Base-by-base conservation (phyloP, 2,797 vertebrate genomes). In the Gymnoscopelus microlampas region DNA sequence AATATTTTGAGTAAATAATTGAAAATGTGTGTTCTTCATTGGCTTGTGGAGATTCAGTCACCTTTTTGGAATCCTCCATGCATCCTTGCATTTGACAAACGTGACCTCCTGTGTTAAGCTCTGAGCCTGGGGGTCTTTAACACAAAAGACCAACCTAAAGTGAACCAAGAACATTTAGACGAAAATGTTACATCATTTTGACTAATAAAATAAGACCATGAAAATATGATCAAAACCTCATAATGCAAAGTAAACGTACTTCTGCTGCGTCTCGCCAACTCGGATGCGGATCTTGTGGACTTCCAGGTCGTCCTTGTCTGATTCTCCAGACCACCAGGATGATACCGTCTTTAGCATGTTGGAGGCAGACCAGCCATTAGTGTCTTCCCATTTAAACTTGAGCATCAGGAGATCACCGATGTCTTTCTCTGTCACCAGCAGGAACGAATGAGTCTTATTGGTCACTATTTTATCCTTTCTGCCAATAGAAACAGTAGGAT, bases 401-500 rank as follows among this genome's bases (percentile, higher is more conserved):
- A 95, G 54, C 91, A 92, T 92, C 79, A 94, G 58, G 73, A 94
- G 85, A 35, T 94, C 92, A 0, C 94, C 94, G 0, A 95, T 89
- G 19, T 94, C 88, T 54, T 85, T 88, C 78, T 95, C 93, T 0
- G 92, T 93, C 81, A 94, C 91, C 71, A 95, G 79, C 64, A 94
- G 90, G 78, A 94, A 95, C 0, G 94, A 94, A 13, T 93, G 92
- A 0, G 92, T 94, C 80, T 70, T 91, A 68, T 93, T 94, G 63
- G 83, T 70, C 0, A 71, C 11, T 5, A 94, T 90, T 72, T 90
- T 93, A 68, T 94, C 91, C 60, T 90, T 88, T 24, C 94, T 95
- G 82, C 7, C 63, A 63, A 56, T 63, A 32, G 50, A 51, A 65
- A 7, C 9, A 11, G 53, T 3, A 64, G 5, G 49, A 57, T 74